Evolutionary conservation across 2,888 invertebrate genomes (phyloP).

Genomic region (Gymnosoma rotundatum): DNA sequence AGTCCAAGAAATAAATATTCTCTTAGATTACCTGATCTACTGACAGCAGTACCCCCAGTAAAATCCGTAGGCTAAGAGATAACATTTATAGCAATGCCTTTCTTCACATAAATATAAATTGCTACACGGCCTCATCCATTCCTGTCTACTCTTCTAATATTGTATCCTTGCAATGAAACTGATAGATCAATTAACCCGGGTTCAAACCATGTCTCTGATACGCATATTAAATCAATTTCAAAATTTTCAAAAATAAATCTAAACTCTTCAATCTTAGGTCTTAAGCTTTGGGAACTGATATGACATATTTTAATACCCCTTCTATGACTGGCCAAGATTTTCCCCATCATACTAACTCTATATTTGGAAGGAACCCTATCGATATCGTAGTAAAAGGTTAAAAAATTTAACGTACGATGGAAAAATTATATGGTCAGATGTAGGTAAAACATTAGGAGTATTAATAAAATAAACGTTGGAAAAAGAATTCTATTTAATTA

Average conservation of each 20-base stretch:
- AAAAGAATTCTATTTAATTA: too few species aligned
- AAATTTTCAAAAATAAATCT: not conserved
- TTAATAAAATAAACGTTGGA: too few species aligned
- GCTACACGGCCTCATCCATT: not conserved
- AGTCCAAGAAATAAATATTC: too few species aligned
- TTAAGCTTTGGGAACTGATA: not conserved
- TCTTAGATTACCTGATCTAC: too few species aligned
- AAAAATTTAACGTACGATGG: not conserved
- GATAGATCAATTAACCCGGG: not conserved
- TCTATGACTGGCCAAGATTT: not conserved
- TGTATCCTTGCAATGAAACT: constrained; percentile 1
- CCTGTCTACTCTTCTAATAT: not conserved
- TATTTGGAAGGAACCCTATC: not conserved
- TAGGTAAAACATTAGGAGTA: too few species aligned
- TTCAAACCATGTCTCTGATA: too few species aligned
- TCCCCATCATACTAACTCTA: not conserved
- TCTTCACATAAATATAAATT: not conserved
- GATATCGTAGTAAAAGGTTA: not conserved
- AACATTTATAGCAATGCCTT: not conserved
- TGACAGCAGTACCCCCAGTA: not conserved
- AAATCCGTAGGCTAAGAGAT: too few species aligned
- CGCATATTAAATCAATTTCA: not conserved
- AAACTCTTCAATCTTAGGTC: not conserved
- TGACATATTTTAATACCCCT: not conserved
- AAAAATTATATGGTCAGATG: not conserved